Base-by-base conservation (phyloP, 1,140 invertebrate genomes). In the Cepaea nemoralis region DNA sequence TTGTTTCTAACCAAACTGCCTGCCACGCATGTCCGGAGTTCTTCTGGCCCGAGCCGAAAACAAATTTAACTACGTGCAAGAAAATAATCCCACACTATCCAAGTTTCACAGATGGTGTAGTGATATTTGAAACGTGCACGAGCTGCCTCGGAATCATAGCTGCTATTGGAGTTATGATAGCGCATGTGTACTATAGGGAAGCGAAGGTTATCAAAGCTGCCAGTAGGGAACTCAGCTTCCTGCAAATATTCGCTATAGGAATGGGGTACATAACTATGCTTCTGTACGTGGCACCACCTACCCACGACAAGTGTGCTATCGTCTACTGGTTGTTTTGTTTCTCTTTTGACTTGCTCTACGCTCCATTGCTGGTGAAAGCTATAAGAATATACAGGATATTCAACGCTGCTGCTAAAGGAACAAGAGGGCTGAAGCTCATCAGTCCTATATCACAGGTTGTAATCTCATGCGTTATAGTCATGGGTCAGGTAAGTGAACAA, bases 261-360 rank as follows among this genome's bases (percentile, higher is more conserved):
- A 93, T 97, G 90, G 97, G 97, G 92, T 98, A 97, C 91, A 93
- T 94, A 63, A 94, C 97, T 78, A 97, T 97, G 10, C 97, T 97
- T 90, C 93, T 95, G 0, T 92, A 98, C 19, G 94, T 97, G 6
- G 90, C 97, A 22, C 94, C 94, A 81, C 92, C 92, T 16, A 85
- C 88, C 5, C 80, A 83, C 24, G 71, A 89, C 45, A 84, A 91
- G 22, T 93, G 93, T 83, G 89, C 90, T 39, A 77, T 92, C 0
- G 92, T 92, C 80, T 90, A 91, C 81, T 90, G 91, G 33, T 93
- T 95, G 0, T 95, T 96, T 8, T 96, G 96, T 6, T 95, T 98
- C 87, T 96, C 96, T 87, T 98, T 98, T 91, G 96, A 96, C 0
- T 94, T 97, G 0, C 95, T 98, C 19, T 98, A 98, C 91, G 96